phyloP scores from a whole-genome alignment of 2,113 vertebrate genomes.

The Nycticebus coucang region DNA sequence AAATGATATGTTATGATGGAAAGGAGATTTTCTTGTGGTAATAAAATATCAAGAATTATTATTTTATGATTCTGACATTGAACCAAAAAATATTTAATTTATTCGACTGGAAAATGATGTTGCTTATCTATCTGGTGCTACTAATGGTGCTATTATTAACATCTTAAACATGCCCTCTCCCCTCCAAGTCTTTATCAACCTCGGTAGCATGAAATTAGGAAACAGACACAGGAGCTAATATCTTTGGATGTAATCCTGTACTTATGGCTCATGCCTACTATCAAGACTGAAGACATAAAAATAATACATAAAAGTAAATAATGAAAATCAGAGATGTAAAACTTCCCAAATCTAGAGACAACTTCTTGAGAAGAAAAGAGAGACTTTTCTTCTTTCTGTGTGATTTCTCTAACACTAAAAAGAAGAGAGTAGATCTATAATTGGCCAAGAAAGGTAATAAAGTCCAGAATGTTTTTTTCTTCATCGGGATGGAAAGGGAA shows the following conservation, averaged over 20 bases:
- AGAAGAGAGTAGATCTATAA: not conserved
- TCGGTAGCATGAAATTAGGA: not conserved
- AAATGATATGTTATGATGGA: slow-evolving; percentile 33
- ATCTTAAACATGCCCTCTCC: not conserved
- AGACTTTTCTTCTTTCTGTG: not conserved
- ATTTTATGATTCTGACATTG: slow-evolving; percentile 35
- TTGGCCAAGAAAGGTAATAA: not conserved
- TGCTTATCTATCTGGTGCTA: slow-evolving; percentile 3
- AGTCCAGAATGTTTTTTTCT: not conserved
- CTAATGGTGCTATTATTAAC: not conserved
- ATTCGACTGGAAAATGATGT: slow-evolving; percentile 37
- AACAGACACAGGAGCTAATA: not conserved
- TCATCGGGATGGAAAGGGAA: not conserved
- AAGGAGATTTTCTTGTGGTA: not conserved
- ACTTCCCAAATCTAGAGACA: not conserved
- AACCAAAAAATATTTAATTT: slow-evolving; percentile 50
- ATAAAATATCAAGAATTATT: not conserved
- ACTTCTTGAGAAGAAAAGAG: not conserved
- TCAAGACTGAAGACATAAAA: slow-evolving; percentile 28
- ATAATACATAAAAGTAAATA: slow-evolving; percentile 2
- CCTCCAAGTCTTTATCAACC: slow-evolving; percentile 13
- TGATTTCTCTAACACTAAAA: not conserved
- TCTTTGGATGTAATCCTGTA: not conserved
- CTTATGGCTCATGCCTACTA: not conserved
- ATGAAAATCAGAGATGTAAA: not conserved